A percentile compares a stretch with the other conserved stretches of the same genome.
These are phyloP conservation scores for Naso thynnoides DNA, from an alignment of 2,797 vertebrate species.

Conservation along the genomic window DNA sequence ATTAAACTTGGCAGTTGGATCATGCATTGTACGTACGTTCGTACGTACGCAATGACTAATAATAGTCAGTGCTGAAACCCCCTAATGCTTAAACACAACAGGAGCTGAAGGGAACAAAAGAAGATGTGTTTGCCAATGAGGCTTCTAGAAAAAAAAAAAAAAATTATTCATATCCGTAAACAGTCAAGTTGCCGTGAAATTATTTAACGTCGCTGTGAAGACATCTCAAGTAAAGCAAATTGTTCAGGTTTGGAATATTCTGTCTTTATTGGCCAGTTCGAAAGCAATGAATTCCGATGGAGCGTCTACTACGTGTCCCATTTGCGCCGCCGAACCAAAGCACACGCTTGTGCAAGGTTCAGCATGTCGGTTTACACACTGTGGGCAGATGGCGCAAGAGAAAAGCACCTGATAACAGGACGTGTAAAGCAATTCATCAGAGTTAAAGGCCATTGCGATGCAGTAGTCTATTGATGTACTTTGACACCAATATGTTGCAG, in stretches of 20 bases:
- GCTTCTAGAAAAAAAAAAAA: too few species aligned
- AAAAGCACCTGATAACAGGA: slow-evolving; percentile 46
- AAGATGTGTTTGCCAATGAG: slow-evolving; percentile 2
- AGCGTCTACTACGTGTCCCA: background rate
- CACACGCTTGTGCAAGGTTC: slow-evolving; percentile 18
- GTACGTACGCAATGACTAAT: too few species aligned
- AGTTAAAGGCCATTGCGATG: slow-evolving; percentile 9
- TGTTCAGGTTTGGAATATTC: background rate
- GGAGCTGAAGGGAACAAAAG: slow-evolving; percentile 21
- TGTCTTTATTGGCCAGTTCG: background rate
- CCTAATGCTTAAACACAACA: slow-evolving; percentile 17
- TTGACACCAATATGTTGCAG: slow-evolving; percentile 57
- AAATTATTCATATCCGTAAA: too few species aligned
- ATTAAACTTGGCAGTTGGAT: background rate
- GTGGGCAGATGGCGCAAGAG: slow-evolving; percentile 12
- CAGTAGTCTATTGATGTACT: slow-evolving; percentile 56
- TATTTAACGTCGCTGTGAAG: background rate
- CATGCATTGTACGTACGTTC: slow-evolving; percentile 1
- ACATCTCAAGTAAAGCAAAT: background rate
- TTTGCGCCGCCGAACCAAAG: background rate
- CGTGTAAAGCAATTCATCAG: slow-evolving; percentile 46
- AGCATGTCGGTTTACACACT: slow-evolving; percentile 24
- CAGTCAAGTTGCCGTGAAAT: background rate
- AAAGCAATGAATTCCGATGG: background rate
- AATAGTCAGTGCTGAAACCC: slow-evolving; percentile 28